Percentiles rank a stretch among this genome's conserved stretches.
These are phyloP conservation scores for Cataglyphis livida DNA, from an alignment of 2,888 invertebrate species.

Conservation along the genomic window DNA sequence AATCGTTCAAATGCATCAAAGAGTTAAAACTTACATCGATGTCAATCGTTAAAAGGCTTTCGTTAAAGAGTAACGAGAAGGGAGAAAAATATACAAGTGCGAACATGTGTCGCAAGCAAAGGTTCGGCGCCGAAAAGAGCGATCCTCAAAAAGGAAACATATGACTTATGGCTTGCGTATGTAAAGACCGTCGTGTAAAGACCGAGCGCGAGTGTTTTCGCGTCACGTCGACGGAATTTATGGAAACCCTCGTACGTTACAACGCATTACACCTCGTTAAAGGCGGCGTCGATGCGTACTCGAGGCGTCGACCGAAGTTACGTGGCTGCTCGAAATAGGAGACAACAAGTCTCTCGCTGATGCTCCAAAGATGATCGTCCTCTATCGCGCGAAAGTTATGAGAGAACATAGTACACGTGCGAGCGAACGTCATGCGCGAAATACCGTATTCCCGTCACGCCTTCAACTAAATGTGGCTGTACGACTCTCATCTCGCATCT, in stretches of 20 bases:
- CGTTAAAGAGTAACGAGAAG: constrained; percentile 10
- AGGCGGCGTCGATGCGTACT: constrained; percentile 35
- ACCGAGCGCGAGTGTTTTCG: constrained; percentile 34
- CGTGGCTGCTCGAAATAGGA: constrained; percentile 41
- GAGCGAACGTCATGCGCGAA: constrained; percentile 9
- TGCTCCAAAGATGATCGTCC: constrained; percentile 12
- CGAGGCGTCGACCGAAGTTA: constrained; percentile 10
- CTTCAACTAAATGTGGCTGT: constrained; percentile 26
- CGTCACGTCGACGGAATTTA: constrained; percentile 41
- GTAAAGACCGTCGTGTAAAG: constrained; percentile 8
- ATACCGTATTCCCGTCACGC: constrained; percentile 38
- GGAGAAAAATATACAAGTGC: constrained; percentile 34
- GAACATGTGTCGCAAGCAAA: constrained; percentile 28
- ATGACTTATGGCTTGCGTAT: constrained; percentile 34
- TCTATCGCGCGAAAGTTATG: constrained; percentile 31
- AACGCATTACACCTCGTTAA: constrained; percentile 48
- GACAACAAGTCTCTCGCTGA: neutral
- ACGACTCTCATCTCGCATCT: constrained; percentile 19
- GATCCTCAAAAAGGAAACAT: constrained; percentile 32
- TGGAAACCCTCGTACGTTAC: constrained; percentile 45
- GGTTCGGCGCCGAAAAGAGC: constrained; percentile 29
- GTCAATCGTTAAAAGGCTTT: constrained; percentile 4
- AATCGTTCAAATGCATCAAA: neutral
- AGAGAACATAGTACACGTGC: neutral
- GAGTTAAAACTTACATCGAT: neutral